Percentiles rank a stretch among this genome's conserved stretches.
Evolutionary conservation across 2,113 vertebrate species (phyloP).

Genomic region (Nothoprocta pentlandii): DNA sequence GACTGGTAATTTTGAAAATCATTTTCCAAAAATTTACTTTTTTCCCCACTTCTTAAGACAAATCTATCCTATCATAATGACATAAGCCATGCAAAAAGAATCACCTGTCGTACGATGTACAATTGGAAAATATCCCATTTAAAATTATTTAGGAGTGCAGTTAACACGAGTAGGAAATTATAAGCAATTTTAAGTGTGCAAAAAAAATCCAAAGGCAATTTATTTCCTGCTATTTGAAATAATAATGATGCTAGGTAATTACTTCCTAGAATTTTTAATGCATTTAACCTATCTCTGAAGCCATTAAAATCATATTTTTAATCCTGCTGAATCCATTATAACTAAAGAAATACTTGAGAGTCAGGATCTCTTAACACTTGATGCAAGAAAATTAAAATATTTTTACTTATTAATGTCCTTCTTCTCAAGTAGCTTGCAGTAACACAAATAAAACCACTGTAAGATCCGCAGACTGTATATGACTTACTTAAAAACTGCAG

Average conservation of each 20-base stretch:
- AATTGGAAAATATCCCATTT: not conserved
- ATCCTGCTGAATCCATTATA: not conserved
- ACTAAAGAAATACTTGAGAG: not conserved
- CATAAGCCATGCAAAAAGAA: not conserved
- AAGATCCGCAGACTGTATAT: not conserved
- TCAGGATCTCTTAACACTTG: not conserved
- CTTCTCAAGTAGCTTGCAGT: not conserved
- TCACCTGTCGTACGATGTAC: not conserved
- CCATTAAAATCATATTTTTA: not conserved
- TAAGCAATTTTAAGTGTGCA: not conserved
- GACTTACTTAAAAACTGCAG: not conserved
- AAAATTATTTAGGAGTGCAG: not conserved
- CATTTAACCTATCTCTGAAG: not conserved
- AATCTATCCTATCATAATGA: not conserved
- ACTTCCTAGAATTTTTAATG: not conserved
- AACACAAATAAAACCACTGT: not conserved
- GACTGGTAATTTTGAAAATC: not conserved
- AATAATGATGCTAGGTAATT: not conserved
- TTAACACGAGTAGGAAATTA: not conserved
- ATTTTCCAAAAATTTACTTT: accelerated
- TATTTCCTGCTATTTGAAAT: not conserved
- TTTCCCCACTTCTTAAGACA: not conserved
- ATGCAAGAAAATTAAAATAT: not conserved
- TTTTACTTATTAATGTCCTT: not conserved
- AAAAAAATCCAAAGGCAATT: not conserved